Percentiles rank a stretch among this genome's conserved stretches.
phyloP scores from a whole-genome alignment of 2,113 vertebrate species.

The Spilogale gracilis region DNA sequence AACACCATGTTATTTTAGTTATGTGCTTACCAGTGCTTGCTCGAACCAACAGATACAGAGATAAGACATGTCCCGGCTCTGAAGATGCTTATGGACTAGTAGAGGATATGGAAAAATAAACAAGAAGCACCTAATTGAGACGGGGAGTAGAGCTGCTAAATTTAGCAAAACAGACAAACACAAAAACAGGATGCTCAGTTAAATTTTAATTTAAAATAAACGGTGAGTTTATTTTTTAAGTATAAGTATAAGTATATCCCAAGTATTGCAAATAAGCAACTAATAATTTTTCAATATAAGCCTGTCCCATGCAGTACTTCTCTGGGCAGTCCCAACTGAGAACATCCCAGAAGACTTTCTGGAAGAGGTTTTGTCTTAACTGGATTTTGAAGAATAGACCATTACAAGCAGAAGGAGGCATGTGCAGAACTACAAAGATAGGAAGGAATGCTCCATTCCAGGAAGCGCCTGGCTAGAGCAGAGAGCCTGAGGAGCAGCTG shows the following conservation, averaged over 20 bases:
- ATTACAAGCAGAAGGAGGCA: not conserved
- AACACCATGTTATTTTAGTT: conserved; percentile 8
- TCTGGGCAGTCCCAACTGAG: not conserved
- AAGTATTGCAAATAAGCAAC: not conserved
- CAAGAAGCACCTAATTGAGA: not conserved
- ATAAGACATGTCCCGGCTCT: not conserved
- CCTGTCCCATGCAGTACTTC: not conserved
- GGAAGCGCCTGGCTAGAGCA: not conserved
- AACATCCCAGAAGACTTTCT: not conserved
- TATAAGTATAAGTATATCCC: not conserved
- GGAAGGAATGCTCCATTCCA: not conserved
- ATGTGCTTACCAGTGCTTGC: not conserved
- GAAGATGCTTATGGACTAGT: not conserved
- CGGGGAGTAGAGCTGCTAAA: not conserved
- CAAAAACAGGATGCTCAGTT: not conserved
- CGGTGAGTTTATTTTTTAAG: not conserved
- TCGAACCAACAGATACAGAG: not conserved
- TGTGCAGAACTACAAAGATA: not conserved
- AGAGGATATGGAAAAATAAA: not conserved
- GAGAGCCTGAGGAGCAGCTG: not conserved
- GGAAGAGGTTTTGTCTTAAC: not conserved
- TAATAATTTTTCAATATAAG: not conserved
- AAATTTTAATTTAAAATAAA: conserved; percentile 12
- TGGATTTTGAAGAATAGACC: conserved; percentile 14
- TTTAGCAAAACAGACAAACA: not conserved